A percentile compares a stretch with the other conserved stretches of the same genome.
Conservation (phyloP, 2,113 vertebrate genomes). For the Tympanuchus pallidicinctus region DNA sequence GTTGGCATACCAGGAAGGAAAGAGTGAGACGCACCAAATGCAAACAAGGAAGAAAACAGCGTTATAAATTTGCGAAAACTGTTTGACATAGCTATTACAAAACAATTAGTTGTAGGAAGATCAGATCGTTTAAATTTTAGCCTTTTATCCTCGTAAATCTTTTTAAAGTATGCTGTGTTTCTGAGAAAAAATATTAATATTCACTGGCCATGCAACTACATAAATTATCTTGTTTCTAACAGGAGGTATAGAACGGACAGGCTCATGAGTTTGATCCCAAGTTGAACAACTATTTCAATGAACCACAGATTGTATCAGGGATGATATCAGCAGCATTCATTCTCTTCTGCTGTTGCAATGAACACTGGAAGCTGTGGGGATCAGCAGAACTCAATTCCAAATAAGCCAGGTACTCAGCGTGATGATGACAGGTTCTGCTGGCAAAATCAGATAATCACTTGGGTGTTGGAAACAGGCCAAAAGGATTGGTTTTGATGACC, state of each 20-base stretch:
- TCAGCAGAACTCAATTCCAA: neutral
- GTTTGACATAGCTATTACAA: neutral
- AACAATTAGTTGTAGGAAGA: neutral
- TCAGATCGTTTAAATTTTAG: neutral
- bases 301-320: neutral
- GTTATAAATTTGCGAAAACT: neutral
- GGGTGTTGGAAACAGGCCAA: rapidly evolving
- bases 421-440: neutral
- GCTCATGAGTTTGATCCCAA: constrained; percentile 40
- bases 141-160: constrained; percentile 4
- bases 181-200: constrained; percentile 34
- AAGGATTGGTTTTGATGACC: neutral
- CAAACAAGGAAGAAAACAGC: neutral
- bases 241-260: constrained; percentile 6
- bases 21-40: neutral
- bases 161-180: neutral
- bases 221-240: constrained; percentile 41
- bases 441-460: neutral
- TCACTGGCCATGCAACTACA: neutral
- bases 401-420: rapidly evolving
- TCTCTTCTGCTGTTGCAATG: neutral
- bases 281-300: constrained; percentile 4
- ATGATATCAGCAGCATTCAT: neutral
- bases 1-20: neutral
- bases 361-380: neutral